Percentiles rank a stretch among this genome's conserved stretches.
These are phyloP conservation scores for Catostomus latipinnis DNA, from an alignment of 2,797 vertebrate genomes.

Conservation along the genomic window DNA sequence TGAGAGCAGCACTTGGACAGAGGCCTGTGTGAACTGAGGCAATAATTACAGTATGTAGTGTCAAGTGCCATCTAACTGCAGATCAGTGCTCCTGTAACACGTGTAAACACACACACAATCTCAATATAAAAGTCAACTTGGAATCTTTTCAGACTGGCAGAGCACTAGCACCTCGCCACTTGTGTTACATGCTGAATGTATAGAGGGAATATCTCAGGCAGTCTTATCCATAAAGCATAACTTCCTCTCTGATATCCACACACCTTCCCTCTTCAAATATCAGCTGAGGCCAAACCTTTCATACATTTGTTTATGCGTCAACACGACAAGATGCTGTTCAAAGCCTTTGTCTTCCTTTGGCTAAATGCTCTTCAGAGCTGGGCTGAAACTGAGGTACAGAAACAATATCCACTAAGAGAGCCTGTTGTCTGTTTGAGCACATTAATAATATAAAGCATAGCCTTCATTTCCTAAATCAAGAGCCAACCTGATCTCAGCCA, in stretches of 20 bases:
- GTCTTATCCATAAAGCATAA: conserved; percentile 36
- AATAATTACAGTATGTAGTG: conserved; percentile 7
- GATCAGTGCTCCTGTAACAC: conserved; percentile 15
- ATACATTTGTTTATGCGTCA: conserved; percentile 46
- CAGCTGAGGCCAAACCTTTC: conserved; percentile 14
- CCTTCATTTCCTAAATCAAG: conserved; percentile 40
- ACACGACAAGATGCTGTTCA: conserved; percentile 25
- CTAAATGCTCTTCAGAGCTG: conserved; percentile 6
- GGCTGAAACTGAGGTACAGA: conserved; percentile 11
- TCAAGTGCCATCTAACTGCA: conserved; percentile 2
- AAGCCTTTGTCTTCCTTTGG: conserved; percentile 3
- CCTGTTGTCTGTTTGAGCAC: not conserved
- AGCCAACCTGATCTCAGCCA: conserved; percentile 24
- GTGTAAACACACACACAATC: conserved; percentile 8
- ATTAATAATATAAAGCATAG: conserved; percentile 37
- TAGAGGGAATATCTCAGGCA: conserved; percentile 5
- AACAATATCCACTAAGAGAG: conserved; percentile 29
- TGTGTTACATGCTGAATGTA: conserved; percentile 14
- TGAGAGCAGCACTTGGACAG: conserved; percentile 12
- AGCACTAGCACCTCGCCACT: conserved; percentile 1
- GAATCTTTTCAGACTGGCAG: not conserved
- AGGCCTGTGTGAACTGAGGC: conserved; percentile 6
- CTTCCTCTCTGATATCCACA: conserved; percentile 20
- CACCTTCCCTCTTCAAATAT: conserved; percentile 20
- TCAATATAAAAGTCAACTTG: conserved; percentile 5